phyloP scores from a whole-genome alignment of 2,113 vertebrate species.

The Butorides virescens region DNA sequence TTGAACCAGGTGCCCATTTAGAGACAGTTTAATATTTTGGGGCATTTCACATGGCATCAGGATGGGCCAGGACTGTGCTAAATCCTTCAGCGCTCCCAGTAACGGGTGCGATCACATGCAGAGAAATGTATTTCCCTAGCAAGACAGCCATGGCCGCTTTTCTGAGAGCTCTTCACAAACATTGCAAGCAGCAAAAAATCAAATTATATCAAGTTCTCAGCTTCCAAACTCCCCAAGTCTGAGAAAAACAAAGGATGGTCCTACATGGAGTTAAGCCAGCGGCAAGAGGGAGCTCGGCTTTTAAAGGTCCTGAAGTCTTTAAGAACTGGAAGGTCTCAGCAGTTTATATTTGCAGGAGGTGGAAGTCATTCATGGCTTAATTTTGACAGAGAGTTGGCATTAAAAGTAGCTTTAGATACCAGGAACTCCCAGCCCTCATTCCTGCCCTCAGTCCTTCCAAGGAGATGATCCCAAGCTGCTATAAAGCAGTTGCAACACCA shows the following conservation, averaged over 20 bases:
- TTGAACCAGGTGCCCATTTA: not conserved
- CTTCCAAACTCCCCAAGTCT: no score
- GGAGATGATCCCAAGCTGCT: not conserved
- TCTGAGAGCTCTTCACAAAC: not conserved
- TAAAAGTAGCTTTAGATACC: not conserved
- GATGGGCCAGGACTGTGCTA: not conserved
- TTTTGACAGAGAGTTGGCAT: not conserved
- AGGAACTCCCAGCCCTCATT: not conserved
- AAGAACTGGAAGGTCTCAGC: not conserved
- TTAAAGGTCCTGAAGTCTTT: not conserved
- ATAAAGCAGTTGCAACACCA: not conserved
- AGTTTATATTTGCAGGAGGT: not conserved
- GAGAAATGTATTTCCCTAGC: not conserved
- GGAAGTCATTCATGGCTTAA: not conserved
- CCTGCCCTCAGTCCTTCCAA: not conserved
- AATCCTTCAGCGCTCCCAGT: not conserved
- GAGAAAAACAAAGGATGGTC: not conserved
- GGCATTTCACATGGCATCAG: not conserved
- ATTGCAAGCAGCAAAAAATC: not conserved
- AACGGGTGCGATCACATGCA: accelerated
- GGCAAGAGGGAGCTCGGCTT: accelerated
- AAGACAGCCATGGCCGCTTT: not conserved
- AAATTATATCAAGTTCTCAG: not conserved
- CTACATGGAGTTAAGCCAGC: not conserved
- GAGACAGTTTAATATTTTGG: not conserved